Evolutionary conservation across 2,113 vertebrate species (phyloP), one percentile per base, ranked within the genome.

Genomic region (Gobiocypris rarus): DNA sequence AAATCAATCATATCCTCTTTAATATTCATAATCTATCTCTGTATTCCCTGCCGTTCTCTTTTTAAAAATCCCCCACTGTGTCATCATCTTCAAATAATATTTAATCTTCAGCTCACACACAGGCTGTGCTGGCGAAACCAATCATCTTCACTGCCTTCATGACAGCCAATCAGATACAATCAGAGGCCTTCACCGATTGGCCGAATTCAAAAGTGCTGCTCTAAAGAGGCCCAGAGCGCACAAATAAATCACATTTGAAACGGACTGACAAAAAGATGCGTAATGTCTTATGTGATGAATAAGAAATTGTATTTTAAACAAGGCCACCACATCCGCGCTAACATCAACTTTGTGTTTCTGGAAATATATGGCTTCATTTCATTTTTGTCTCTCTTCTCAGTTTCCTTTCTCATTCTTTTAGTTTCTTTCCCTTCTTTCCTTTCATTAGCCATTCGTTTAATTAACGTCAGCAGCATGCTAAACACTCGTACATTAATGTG

Each of bases 401-500:
- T 54, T n/a, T 6, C 31, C 24, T 34, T 31, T 54, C 38, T 28
- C 50, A 34, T 34, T 54, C 54, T 26, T 52, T 67, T 73, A 11
- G 56, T 67, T 31, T 82, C 75, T 75, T 52, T 45, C 54, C 19
- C 48, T 28, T 50, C 54, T 69, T 80, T n/a, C 38, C 14, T 79
- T 78, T 69, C 73, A 86, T 83, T 73, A 83, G 61, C 79, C 34
- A 70, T 73, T 75, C 19, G 54, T 78, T 76, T 75, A 83, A 87
- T 83, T 81, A 85, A 34, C 31, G 48, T 87, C 79, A 83, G 50
- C 56, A 26, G 59, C 71, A 52, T 48, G 59, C 82, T 88, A 86
- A 88, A 85, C 82, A 83, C 84, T 84, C 52, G 24, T 65, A 54
- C 86, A 59, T 84, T 75, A 82, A 73, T 81, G 77, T 73, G 79